Evolutionary conservation across 2,888 invertebrate genomes (phyloP), one percentile per base, ranked within the genome.

Genomic region (Hemicrepidius hirtus): DNA sequence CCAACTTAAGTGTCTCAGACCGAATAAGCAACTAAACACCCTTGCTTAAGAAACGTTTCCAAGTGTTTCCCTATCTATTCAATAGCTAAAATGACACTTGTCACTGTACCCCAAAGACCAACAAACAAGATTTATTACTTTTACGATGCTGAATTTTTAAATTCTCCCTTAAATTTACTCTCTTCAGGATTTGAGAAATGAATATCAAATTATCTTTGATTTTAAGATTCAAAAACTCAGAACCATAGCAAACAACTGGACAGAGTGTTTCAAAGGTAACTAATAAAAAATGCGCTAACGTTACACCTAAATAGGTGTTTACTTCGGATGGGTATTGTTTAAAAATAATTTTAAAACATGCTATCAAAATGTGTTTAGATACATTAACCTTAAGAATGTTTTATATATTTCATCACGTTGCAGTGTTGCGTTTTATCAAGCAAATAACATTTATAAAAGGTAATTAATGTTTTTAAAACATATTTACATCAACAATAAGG

Each of bases 1-100:
- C 44, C 18, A 44, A 44, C 20, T 70, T 67, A 40, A 65, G 70
- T 67, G 73, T 73, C 60, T 71, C 66, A 49, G 66, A 64, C 55
- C 40, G 65, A 75, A 74, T 71, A 68, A 72, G 60, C 18, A 46
- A 46, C 46, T 35, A 50, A 50, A 60, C 60, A 44, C 60, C 60
- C 60, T 37, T 60, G 41, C 21, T n/a, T 20, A 10, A 60, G 37
- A 16, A 10, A 16, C 20, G 13, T 46, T 18, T 7, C 2, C 16
- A 46, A 46, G 13, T 46, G 46, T 7, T 28, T n/a, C n/a, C n/a
- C n/a, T 53, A 12, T 12, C 53, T 28, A 24, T 53, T 53, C 32
- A 28, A 53, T 53, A 28, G 53, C 50, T 53, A 24, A 24, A 53
- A 28, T 28, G 21, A 28, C 53, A 53, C 24, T n/a, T 12, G 53